These are phyloP conservation scores for Teleogryllus oceanicus DNA, from an alignment of 2,888 invertebrate genomes.

Conservation along the genomic window DNA sequence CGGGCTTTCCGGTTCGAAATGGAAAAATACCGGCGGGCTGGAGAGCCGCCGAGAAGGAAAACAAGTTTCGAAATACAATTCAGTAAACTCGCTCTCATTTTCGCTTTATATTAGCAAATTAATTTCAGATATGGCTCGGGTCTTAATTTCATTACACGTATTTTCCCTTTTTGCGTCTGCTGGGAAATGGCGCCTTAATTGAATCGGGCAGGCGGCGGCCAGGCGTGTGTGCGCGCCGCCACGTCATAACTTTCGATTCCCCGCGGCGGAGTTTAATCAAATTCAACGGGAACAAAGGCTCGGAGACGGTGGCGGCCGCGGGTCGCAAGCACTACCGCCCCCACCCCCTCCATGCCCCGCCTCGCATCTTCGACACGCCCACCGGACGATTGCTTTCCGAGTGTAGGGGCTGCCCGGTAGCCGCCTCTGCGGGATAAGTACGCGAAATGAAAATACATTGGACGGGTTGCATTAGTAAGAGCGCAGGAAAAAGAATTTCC, in stretches of 20 bases:
- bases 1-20: no score
- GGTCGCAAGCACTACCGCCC: no score
- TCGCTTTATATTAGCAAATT: background rate
- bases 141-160: slow-evolving; percentile 11
- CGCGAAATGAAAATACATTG: no score
- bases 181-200: slow-evolving; percentile 2
- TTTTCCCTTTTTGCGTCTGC: background rate
- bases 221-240: background rate
- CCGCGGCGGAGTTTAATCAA: background rate
- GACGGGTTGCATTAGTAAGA: no score
- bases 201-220: background rate
- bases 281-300: background rate
- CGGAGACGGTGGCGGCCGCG: background rate
- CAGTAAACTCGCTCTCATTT: slow-evolving; percentile 6
- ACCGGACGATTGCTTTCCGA: no score
- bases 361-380: no score
- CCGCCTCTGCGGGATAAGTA: no score
- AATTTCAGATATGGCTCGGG: slow-evolving; percentile 7
- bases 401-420: no score
- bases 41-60: background rate
- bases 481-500: no score
- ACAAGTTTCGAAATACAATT: background rate
- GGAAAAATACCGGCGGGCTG: no score
- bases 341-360: no score
- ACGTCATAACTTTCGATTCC: slow-evolving; percentile 18